A percentile compares a stretch with the other conserved stretches of the same genome.
These are phyloP conservation scores for Erpobdella octoculata DNA, from an alignment of 2,888 invertebrate species.

Conservation along the genomic window DNA sequence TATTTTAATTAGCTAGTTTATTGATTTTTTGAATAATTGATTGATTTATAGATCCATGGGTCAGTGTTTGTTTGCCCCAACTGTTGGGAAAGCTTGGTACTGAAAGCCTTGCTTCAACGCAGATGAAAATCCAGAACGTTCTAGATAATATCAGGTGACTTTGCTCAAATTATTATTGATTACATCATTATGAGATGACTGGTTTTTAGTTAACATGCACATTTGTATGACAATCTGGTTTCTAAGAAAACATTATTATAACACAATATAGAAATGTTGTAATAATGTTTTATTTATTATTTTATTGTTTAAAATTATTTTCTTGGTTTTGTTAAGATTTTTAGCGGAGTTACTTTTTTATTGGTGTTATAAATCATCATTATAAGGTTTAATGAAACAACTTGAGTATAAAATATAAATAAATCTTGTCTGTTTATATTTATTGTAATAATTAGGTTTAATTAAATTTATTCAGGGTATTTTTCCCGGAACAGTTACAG, in stretches of 20 bases:
- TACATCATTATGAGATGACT: not conserved
- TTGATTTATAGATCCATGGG: not conserved
- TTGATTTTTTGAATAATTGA: no score
- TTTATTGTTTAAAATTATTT: not conserved
- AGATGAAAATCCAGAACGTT: not conserved
- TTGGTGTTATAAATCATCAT: no score
- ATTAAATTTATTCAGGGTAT: constrained; percentile 39
- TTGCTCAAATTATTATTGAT: not conserved
- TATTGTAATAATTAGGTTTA: no score
- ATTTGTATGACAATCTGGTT: not conserved
- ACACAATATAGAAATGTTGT: not conserved
- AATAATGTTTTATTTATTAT: not conserved
- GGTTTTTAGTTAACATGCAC: not conserved
- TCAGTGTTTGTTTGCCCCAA: not conserved
- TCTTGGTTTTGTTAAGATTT: no score
- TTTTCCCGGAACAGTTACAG: constrained; percentile 60
- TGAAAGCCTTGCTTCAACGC: not conserved
- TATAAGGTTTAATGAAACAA: no score
- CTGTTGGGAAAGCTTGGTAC: not conserved
- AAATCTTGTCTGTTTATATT: not conserved
- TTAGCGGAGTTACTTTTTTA: no score
- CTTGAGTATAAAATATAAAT: not conserved
- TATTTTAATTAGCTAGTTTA: no score
- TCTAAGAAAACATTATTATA: not conserved
- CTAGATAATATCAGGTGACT: not conserved